Conservation (phyloP, 64 coral and sea anemone species). For the Stichodactyla helianthus region DNA sequence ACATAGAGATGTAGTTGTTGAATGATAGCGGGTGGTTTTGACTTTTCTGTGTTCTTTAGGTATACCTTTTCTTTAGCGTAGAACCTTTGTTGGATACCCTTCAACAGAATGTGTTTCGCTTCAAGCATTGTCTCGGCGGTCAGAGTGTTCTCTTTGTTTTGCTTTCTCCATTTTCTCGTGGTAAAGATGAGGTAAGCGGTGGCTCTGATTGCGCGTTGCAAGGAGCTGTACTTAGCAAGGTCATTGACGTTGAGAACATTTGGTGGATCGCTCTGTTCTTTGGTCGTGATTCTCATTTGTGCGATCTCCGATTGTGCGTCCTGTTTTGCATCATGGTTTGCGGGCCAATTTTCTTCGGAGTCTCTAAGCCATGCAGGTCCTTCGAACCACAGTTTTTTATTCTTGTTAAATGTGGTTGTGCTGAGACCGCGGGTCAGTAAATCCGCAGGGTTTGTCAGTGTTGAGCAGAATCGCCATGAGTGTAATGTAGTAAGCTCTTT, state of each 20-base stretch:
- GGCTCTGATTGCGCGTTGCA: conserved; percentile 35
- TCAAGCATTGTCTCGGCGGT: background rate
- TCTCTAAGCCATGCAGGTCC: background rate
- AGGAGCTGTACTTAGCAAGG: conserved; percentile 40
- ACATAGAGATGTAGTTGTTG: conserved; percentile 29
- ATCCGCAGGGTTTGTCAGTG: conserved; percentile 43
- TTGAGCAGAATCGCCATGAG: conserved; percentile 48
- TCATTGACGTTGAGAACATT: conserved; percentile 31
- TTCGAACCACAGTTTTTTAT: too few relatives aligned
- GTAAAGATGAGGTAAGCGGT: conserved; percentile 1
- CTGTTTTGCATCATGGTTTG: too few relatives aligned
- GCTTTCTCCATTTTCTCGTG: background rate
- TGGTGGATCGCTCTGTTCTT: background rate
- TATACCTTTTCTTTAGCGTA: conserved; percentile 4
- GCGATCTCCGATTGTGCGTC: too few relatives aligned
- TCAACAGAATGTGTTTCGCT: background rate
- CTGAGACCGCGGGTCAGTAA: conserved; percentile 31
- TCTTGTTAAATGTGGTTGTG: background rate
- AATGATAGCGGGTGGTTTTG: conserved; percentile 37
- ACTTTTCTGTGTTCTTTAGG: conserved; percentile 26
- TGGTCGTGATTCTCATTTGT: too few relatives aligned
- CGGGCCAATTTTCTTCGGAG: background rate
- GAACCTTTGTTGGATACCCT: background rate
- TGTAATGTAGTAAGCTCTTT: conserved; percentile 20
- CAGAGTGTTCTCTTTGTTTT: background rate